These are phyloP conservation scores for Pelvicachromis taeniatus DNA, from an alignment of 2,113 vertebrate genomes.

Conservation along the genomic window DNA sequence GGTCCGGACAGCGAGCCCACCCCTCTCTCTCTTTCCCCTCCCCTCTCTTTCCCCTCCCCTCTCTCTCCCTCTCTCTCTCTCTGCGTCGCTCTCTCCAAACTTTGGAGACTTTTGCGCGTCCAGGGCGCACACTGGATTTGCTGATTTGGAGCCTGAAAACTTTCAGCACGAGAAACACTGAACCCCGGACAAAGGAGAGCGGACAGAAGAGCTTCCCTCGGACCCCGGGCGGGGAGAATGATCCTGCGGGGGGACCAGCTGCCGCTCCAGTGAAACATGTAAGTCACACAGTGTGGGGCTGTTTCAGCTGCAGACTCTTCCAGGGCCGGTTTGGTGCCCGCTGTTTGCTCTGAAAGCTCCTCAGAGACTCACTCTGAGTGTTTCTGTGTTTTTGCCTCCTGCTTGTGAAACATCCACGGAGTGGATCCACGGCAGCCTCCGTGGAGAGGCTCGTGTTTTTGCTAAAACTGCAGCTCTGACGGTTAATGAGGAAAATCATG, in stretches of 20 bases:
- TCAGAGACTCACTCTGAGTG: background rate
- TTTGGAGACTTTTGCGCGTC: conserved; percentile 9
- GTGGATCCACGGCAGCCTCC: background rate
- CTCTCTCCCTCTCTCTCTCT: background rate
- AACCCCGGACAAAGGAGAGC: background rate
- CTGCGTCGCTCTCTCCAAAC: background rate
- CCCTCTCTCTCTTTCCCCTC: background rate
- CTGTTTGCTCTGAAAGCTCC: background rate
- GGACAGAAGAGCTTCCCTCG: background rate
- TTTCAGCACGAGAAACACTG: background rate
- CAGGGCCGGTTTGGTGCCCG: background rate
- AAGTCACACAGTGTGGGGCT: conserved; percentile 34
- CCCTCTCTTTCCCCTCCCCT: background rate
- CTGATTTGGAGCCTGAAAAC: background rate
- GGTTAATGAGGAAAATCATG: background rate
- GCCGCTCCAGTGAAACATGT: conserved; percentile 69
- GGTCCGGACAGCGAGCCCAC: background rate
- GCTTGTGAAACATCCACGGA: background rate
- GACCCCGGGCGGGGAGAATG: conserved; percentile 34
- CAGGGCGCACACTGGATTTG: background rate
- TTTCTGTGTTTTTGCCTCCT: background rate
- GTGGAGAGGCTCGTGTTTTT: background rate
- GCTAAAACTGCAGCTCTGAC: background rate
- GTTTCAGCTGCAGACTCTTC: background rate
- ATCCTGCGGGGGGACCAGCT: conserved; percentile 42